Percentiles rank a stretch among this genome's conserved stretches.
phyloP scores from a whole-genome alignment of 2,888 invertebrate species.

The Dendrolimus houi region DNA sequence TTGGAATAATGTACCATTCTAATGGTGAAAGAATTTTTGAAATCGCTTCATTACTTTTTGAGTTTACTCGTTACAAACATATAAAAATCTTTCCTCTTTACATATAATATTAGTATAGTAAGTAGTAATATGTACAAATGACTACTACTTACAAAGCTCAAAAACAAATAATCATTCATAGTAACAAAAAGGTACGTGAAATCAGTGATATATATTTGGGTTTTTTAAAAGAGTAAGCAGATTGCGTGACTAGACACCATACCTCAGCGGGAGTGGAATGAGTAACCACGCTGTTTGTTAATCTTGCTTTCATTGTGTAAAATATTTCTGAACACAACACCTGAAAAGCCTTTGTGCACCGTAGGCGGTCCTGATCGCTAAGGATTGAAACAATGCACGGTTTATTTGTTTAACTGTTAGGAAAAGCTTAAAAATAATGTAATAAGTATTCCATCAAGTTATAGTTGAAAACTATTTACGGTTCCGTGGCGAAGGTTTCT shows the following conservation, averaged over 20 bases:
- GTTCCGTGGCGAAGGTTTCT: no score
- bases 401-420: constrained; percentile 12
- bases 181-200: not conserved
- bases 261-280: constrained; percentile 48
- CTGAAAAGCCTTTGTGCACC: constrained; percentile 8
- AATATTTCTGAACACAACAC: constrained; percentile 42
- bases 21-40: no score
- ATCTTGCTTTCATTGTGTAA: constrained; percentile 62
- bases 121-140: no score
- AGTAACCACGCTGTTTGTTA: constrained; percentile 64
- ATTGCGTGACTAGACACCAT: constrained; percentile 57
- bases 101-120: no score
- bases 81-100: no score
- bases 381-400: constrained; percentile 17
- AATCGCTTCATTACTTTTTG: no score
- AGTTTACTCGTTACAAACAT: no score
- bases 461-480: no score
- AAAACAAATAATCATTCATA: not conserved
- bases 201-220: not conserved
- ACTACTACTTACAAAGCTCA: no score
- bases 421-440: not conserved
- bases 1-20: no score
- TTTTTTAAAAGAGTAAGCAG: constrained; percentile 18
- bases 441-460: no score
- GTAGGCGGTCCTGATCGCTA: constrained; percentile 9